Conservation (phyloP, 2,113 vertebrate genomes). For the Vidua chalybeata region DNA sequence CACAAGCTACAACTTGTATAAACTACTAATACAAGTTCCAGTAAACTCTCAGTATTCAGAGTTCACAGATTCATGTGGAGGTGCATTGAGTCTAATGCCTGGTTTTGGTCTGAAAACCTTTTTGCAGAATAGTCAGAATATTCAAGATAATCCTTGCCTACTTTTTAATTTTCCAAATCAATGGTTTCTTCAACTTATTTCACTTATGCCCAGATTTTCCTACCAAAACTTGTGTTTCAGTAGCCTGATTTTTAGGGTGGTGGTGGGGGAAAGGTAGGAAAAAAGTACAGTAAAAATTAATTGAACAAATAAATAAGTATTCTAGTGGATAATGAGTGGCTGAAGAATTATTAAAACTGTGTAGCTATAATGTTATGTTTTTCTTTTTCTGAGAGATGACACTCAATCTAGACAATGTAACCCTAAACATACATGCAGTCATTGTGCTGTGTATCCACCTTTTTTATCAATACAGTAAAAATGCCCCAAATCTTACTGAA, state of each 20-base stretch:
- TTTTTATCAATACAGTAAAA: background rate
- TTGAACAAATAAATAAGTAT: background rate
- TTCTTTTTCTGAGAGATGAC: background rate
- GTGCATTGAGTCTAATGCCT: background rate
- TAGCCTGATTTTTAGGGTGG: background rate
- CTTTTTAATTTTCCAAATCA: background rate
- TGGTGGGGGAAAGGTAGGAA: rapidly evolving
- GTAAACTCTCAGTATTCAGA: background rate
- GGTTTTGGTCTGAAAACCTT: background rate
- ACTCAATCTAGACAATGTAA: background rate
- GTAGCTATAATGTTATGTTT: background rate
- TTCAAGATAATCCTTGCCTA: background rate
- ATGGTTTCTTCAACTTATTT: background rate
- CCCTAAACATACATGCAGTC: background rate
- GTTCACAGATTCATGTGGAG: background rate
- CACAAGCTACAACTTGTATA: background rate
- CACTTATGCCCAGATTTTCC: background rate
- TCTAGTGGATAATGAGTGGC: background rate
- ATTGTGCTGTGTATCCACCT: background rate
- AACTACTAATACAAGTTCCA: background rate
- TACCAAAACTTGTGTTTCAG: background rate
- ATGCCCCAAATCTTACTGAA: background rate
- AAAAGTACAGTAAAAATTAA: background rate
- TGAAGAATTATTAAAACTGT: background rate
- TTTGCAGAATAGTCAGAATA: background rate